Conservation (phyloP, 2,888 invertebrate genomes). For the Furcula furcula region DNA sequence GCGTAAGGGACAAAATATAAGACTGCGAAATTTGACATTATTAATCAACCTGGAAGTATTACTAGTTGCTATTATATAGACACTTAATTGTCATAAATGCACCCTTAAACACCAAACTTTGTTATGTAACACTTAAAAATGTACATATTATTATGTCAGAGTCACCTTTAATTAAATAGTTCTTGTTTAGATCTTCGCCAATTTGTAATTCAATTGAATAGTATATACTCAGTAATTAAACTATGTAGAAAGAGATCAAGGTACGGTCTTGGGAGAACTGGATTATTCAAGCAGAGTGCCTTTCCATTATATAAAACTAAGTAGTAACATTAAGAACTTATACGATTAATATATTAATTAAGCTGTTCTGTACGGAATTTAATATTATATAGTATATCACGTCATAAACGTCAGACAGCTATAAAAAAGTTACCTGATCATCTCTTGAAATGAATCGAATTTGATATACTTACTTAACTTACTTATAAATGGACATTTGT, state of each 20-base stretch:
- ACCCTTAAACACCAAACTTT: slow-evolving; percentile 40
- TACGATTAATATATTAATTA: slow-evolving; percentile 26
- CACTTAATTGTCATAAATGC: slow-evolving; percentile 36
- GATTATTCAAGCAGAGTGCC: slow-evolving; percentile 73
- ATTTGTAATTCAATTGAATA: slow-evolving; percentile 19
- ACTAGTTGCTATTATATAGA: slow-evolving; percentile 30
- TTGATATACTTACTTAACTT: no score
- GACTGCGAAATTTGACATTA: slow-evolving; percentile 55
- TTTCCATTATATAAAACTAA: slow-evolving; percentile 62
- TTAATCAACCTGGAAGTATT: slow-evolving; percentile 38
- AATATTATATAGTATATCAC: slow-evolving; percentile 29
- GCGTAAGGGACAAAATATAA: slow-evolving; percentile 53
- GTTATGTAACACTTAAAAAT: slow-evolving; percentile 30
- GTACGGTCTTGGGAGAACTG: slow-evolving; percentile 32
- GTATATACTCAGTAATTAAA: no score
- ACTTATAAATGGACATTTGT: slow-evolving; percentile 42
- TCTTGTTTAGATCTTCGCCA: slow-evolving; percentile 25
- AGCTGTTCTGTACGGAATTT: slow-evolving; percentile 32
- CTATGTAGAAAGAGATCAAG: slow-evolving; percentile 17
- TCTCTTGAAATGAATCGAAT: slow-evolving; percentile 51
- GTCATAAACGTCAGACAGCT: slow-evolving; percentile 27
- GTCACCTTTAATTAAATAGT: slow-evolving; percentile 18
- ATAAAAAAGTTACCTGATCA: slow-evolving; percentile 31
- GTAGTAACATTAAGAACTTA: slow-evolving; percentile 42
- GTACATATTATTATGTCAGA: slow-evolving; percentile 17